A percentile compares a stretch with the other conserved stretches of the same genome.
phyloP scores from a whole-genome alignment of 64 coral and sea anemone genomes.

The Actinia tenebrosa region DNA sequence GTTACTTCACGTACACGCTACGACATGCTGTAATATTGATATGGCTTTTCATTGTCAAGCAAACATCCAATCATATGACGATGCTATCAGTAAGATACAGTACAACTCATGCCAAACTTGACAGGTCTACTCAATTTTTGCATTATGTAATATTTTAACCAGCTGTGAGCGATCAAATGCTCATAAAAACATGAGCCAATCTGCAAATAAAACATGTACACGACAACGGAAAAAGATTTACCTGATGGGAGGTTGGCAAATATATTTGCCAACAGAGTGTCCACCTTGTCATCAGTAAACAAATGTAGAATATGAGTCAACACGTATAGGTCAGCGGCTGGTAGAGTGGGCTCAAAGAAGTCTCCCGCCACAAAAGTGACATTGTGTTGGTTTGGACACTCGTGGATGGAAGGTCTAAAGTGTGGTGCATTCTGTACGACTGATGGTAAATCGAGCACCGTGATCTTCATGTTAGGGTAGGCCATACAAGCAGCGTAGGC shows the following conservation, averaged over 20 bases:
- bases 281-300: constrained; percentile 49
- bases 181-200: not conserved
- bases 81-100: too few relatives aligned
- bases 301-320: constrained; percentile 45
- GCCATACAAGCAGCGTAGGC: constrained; percentile 52
- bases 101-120: too few relatives aligned
- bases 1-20: too few relatives aligned
- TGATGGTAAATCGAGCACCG: constrained; percentile 44
- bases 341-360: constrained; percentile 50
- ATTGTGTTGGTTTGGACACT: constrained; percentile 60
- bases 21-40: too few relatives aligned
- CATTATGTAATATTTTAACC: too few relatives aligned
- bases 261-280: constrained; percentile 39
- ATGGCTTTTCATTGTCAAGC: too few relatives aligned
- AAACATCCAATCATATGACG: too few relatives aligned
- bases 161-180: too few relatives aligned
- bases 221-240: not conserved
- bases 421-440: constrained; percentile 35
- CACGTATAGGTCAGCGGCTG: constrained; percentile 53
- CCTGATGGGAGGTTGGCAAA: constrained; percentile 49
- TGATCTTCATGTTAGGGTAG: constrained; percentile 77
- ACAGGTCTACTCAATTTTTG: too few relatives aligned
- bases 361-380: constrained; percentile 46
- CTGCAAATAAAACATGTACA: not conserved
- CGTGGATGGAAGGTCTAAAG: constrained; percentile 30